Evolutionary conservation across 2,888 invertebrate genomes (phyloP).

Genomic region (Scaptodrosophila latifasciaeformis): DNA sequence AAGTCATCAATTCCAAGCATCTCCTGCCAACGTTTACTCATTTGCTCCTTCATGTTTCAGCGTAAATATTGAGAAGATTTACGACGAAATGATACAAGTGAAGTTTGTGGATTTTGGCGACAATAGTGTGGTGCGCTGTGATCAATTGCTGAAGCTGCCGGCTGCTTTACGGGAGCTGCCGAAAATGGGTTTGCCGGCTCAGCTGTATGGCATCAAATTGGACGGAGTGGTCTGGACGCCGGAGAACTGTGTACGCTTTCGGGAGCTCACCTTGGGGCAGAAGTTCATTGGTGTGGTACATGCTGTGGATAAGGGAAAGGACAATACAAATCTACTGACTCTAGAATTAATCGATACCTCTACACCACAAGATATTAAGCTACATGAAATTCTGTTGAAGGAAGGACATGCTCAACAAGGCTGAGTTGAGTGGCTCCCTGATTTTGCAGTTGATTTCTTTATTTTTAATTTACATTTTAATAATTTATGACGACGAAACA

Average conservation of each 20-base stretch:
- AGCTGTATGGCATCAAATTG: constrained; percentile 79
- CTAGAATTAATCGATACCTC: constrained; percentile 84
- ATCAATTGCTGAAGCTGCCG: constrained; percentile 77
- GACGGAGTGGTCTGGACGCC: constrained; percentile 74
- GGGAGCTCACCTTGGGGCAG: constrained; percentile 82
- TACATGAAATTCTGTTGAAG: constrained; percentile 80
- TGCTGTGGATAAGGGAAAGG: constrained; percentile 79
- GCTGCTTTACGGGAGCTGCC: constrained; percentile 78
- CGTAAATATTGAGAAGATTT: constrained; percentile 77
- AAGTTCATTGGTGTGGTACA: constrained; percentile 82
- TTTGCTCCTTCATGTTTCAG: constrained; percentile 73
- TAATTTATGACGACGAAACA: constrained; percentile 38
- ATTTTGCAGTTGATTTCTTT: constrained; percentile 24
- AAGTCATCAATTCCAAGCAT: constrained; percentile 40
- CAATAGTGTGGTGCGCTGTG: constrained; percentile 77
- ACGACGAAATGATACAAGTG: constrained; percentile 78
- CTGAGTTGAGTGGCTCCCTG: neutral
- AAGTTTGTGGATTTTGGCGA: constrained; percentile 82
- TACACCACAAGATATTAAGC: constrained; percentile 80
- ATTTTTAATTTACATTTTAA: constrained; percentile 21
- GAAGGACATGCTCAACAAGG: constrained; percentile 77
- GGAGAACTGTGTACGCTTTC: constrained; percentile 84
- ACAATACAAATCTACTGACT: constrained; percentile 79
- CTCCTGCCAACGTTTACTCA: neutral
- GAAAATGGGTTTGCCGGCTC: constrained; percentile 81